Evolutionary conservation across 2,797 vertebrate genomes (phyloP).

Genomic region (Capromys pilorides): DNA sequence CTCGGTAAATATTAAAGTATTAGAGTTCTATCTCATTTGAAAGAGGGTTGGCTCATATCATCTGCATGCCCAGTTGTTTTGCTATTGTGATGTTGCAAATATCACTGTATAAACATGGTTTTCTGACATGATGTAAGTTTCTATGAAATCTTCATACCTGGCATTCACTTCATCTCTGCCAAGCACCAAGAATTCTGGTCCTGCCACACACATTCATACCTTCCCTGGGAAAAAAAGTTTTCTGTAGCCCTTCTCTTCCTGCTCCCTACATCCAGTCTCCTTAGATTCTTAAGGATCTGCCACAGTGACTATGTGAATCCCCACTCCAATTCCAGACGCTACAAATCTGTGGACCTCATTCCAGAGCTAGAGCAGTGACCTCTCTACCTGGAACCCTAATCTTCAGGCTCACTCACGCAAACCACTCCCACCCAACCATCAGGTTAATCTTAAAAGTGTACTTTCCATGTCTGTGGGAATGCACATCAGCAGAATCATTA

Average conservation of each 20-base stretch:
- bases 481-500: not conserved
- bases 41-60: not conserved
- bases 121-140: conserved; percentile 11
- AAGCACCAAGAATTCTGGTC: not conserved
- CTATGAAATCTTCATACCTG: not conserved
- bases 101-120: conserved; percentile 17
- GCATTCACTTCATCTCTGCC: not conserved
- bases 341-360: not conserved
- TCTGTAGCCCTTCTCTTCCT: not conserved
- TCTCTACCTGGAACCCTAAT: not conserved
- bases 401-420: not conserved
- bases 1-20: conserved; percentile 67
- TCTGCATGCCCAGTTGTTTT: conserved; percentile 8
- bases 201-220: not conserved
- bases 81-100: conserved; percentile 27
- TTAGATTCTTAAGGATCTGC: not conserved
- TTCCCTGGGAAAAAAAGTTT: not conserved
- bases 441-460: not conserved
- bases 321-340: not conserved
- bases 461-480: not conserved
- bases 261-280: not conserved
- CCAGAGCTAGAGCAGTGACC: not conserved
- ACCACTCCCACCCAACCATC: not conserved
- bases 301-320: not conserved
- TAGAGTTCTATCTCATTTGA: conserved; percentile 67